Evolutionary conservation across 2,797 vertebrate species (phyloP).

Genomic region (Sebastolobus alascanus): DNA sequence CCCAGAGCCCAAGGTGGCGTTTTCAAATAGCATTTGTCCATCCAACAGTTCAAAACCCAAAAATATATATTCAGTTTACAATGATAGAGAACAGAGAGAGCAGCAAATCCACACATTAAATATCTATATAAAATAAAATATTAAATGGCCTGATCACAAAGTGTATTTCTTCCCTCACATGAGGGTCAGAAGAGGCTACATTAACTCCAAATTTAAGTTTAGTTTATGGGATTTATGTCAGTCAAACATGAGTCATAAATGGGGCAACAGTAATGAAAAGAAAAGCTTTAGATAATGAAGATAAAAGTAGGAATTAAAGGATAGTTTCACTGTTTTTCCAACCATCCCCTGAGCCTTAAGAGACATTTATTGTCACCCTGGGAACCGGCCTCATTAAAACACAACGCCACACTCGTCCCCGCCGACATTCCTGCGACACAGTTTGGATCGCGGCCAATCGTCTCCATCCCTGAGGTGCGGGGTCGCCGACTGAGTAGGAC

Average conservation of each 20-base stretch:
- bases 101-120: background rate
- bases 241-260: background rate
- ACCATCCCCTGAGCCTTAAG: background rate
- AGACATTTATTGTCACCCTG: slow-evolving; percentile 10
- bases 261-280: background rate
- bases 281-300: background rate
- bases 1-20: background rate
- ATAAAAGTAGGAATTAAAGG: background rate
- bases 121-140: too few relatives aligned
- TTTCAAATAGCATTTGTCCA: background rate
- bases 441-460: slow-evolving; percentile 38
- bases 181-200: background rate
- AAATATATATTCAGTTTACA: background rate
- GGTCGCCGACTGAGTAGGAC: slow-evolving; percentile 2
- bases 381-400: slow-evolving; percentile 71
- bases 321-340: background rate
- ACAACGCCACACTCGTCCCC: slow-evolving; percentile 2
- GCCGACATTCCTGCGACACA: slow-evolving; percentile 19
- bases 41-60: background rate
- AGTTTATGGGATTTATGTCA: background rate
- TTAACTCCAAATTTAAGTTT: background rate
- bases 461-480: background rate
- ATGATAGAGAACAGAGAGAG: background rate
- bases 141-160: background rate
- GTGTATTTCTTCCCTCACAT: background rate